Base-by-base conservation (phyloP, 2,113 vertebrate genomes). In the Bagarius yarrelli region DNA sequence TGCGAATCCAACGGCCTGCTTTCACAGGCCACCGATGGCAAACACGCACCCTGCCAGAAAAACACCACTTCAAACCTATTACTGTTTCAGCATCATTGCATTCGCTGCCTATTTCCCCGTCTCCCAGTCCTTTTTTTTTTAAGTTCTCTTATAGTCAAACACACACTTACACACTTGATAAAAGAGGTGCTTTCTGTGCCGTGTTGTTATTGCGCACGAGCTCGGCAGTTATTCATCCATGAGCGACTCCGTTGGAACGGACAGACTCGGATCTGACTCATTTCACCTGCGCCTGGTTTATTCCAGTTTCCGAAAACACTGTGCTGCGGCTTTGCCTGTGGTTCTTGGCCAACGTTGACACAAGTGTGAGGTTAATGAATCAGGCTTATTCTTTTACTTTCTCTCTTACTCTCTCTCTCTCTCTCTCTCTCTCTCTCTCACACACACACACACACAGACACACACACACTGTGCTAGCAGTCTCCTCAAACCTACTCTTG, bases 301-400 rank as follows among this genome's bases (percentile, higher is more conserved):
- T 34, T 80, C 63, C n/a, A 67, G 60, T 86, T 81, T 81, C 71
- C 47, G n/a, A 71, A 78, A 78, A 79, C 80, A 70, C 55, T 1
- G 74, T 66, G n/a, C 32, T 61, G 32, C 13, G 47, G 83, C 57
- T 80, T 63, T 30, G 60, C 69, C 44, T 72, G 8, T 19, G 57
- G 40, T 64, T 80, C 79, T 57, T 70, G 40, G 80, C 83, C 76
- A 85, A 44, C 69, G 80, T 76, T 82, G 83, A 82, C 83, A 85
- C 80, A 44, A 78, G 80, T 74, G 59, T 47, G 60, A 70, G 76
- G 55, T 82, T 74, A 82, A 85, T 82, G 75, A 81, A 78, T 84
- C 40, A 21, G 44, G 71, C 36, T 16, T 57, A 18, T 40, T 80
- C 56, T 80, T 19, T 73, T 27, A 50, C 72, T 57, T 13, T 4